A percentile compares a stretch with the other conserved stretches of the same genome.
phyloP scores from a whole-genome alignment of 2,797 vertebrate species.

The Naso thynnoides region DNA sequence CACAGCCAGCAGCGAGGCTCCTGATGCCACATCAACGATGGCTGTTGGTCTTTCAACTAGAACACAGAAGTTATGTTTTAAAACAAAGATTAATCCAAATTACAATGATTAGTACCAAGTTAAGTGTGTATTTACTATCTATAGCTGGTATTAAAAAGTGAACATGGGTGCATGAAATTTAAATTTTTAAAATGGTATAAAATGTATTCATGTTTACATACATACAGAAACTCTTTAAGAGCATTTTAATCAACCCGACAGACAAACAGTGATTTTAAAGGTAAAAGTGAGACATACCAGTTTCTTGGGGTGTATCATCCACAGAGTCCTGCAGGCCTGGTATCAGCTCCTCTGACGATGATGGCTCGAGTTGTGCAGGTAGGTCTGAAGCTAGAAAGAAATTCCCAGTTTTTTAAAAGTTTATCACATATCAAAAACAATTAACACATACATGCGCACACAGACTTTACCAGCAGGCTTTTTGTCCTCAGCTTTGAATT shows the following conservation, averaged over 20 bases:
- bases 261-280: neutral
- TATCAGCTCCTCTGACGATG: conserved; percentile 89
- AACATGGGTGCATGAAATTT: too few relatives aligned
- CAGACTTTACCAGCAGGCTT: conserved; percentile 85
- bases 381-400: conserved; percentile 76
- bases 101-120: neutral
- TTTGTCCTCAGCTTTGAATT: conserved; percentile 91
- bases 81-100: neutral
- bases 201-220: too few relatives aligned
- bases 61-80: conserved; percentile 13
- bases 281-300: conserved; percentile 54
- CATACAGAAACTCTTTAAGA: too few relatives aligned
- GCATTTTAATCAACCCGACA: too few relatives aligned
- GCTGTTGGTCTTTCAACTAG: conserved; percentile 67
- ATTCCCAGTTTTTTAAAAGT: neutral
- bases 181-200: too few relatives aligned
- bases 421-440: neutral
- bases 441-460: neutral
- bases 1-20: conserved; percentile 86
- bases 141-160: too few relatives aligned
- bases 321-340: conserved; percentile 86
- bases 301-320: conserved; percentile 63
- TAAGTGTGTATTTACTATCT: neutral
- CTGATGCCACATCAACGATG: conserved; percentile 69
- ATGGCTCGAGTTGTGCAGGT: conserved; percentile 81